Conservation (phyloP, 2,797 vertebrate genomes). For the Valencia hispanica region DNA sequence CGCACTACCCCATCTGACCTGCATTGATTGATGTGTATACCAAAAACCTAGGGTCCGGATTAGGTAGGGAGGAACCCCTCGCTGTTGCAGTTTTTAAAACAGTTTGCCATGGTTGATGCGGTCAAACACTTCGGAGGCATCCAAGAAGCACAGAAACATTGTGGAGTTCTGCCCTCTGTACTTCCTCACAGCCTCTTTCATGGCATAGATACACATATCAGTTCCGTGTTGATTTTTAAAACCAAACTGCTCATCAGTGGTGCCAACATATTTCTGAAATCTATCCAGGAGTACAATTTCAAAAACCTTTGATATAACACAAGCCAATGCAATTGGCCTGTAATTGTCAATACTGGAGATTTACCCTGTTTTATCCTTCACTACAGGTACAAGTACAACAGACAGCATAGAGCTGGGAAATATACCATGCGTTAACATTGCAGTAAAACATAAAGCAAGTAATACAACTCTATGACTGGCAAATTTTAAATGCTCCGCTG, state of each 20-base stretch:
- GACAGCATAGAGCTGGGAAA: no score
- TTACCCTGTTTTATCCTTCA: background rate
- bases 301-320: background rate
- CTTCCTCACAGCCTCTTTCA: background rate
- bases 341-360: background rate
- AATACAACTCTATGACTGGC: no score
- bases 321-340: background rate
- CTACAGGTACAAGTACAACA: background rate
- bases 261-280: background rate
- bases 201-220: background rate
- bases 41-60: background rate
- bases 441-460: background rate
- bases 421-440: background rate
- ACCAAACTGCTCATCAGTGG: conserved; percentile 1
- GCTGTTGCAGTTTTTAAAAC: background rate
- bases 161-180: no score
- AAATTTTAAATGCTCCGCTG: no score
- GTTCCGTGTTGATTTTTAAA: conserved; percentile 3
- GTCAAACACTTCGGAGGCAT: background rate
- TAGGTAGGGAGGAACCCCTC: background rate
- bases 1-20: no score
- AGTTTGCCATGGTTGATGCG: background rate
- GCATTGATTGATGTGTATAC: background rate
- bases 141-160: no score
- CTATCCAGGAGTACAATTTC: background rate